phyloP scores from a whole-genome alignment of 2,797 vertebrate genomes.

The Chelon labrosus region DNA sequence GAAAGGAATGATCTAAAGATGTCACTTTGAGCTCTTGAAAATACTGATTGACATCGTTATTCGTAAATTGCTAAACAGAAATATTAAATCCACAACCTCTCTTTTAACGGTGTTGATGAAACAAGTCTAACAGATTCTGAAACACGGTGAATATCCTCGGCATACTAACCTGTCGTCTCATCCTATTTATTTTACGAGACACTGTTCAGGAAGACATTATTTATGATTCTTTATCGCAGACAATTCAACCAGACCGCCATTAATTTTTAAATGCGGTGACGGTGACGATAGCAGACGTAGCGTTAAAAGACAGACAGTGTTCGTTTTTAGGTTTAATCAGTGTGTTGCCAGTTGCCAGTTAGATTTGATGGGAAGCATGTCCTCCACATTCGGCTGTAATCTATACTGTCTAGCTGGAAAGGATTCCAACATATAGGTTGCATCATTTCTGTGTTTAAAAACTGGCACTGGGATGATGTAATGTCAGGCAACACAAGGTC shows the following conservation, averaged over 20 bases:
- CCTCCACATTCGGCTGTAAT: slow-evolving; percentile 19
- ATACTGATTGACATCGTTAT: neutral
- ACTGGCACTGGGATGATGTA: slow-evolving; percentile 78
- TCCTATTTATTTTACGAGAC: neutral
- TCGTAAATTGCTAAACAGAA: neutral
- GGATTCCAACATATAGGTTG: slow-evolving; percentile 64
- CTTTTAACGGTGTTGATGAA: neutral
- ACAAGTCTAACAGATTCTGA: neutral
- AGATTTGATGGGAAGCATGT: slow-evolving; percentile 2
- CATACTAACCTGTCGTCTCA: no score
- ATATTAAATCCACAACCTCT: neutral
- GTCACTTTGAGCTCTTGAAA: neutral
- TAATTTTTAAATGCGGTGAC: no score
- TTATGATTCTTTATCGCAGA: neutral
- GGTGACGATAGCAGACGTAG: no score
- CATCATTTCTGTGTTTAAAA: slow-evolving; percentile 73
- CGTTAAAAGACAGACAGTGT: no score
- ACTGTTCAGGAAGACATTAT: neutral
- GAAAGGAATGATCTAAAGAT: neutral
- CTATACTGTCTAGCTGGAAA: slow-evolving; percentile 22
- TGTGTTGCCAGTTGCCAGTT: neutral
- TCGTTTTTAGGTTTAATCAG: neutral
- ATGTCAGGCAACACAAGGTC: slow-evolving; percentile 79
- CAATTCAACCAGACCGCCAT: no score
- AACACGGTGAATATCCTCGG: neutral